phyloP scores from a whole-genome alignment of 2,888 invertebrate genomes.

The Nowickia ferox region DNA sequence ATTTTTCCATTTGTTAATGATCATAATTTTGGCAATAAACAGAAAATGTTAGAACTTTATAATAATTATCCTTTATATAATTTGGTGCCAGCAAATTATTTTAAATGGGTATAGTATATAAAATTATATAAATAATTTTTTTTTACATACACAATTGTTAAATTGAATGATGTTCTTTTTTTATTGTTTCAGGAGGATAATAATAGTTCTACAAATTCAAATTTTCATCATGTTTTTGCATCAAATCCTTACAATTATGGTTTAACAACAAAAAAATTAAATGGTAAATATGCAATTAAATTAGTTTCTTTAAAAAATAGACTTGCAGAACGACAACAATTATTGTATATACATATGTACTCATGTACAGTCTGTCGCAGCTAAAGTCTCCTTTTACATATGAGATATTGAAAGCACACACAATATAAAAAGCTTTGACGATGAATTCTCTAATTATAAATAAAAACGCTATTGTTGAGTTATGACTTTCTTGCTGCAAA shows the following conservation, averaged over 20 bases:
- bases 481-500: too few species aligned
- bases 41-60: conserved; percentile 74
- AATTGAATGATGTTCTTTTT: conserved; percentile 34
- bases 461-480: too few species aligned
- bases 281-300: conserved; percentile 69
- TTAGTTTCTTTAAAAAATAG: conserved; percentile 11
- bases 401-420: too few species aligned
- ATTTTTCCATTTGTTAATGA: conserved; percentile 74
- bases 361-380: too few species aligned
- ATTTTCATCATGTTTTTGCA: conserved; percentile 74
- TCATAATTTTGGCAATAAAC: conserved; percentile 67
- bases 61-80: conserved; percentile 74
- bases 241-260: conserved; percentile 73
- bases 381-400: too few species aligned
- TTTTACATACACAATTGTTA: background rate
- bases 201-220: conserved; percentile 68
- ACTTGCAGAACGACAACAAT: too few species aligned
- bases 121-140: background rate
- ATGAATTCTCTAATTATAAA: too few species aligned
- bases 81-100: conserved; percentile 74
- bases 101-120: conserved; percentile 68
- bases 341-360: too few species aligned
- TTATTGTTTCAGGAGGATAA: conserved; percentile 74
- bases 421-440: too few species aligned
- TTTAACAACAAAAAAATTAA: conserved; percentile 74